Conservation (phyloP, 1,140 invertebrate species). For the Plutomurus gul region DNA sequence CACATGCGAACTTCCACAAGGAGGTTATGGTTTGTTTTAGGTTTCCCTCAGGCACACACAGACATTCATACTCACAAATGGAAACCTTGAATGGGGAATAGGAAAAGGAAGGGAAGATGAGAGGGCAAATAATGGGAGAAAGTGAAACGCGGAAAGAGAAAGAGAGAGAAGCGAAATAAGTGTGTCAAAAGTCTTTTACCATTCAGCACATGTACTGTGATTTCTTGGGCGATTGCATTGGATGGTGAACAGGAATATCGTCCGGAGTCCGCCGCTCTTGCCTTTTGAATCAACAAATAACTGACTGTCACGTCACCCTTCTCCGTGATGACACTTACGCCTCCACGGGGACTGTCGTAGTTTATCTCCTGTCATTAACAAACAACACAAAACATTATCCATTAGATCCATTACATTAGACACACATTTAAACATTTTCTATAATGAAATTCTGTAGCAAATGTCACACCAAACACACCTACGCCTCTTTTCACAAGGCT, state of each 20-base stretch:
- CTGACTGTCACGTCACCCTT: constrained; percentile 57
- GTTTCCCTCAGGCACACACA: constrained; percentile 15
- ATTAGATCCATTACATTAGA: background rate
- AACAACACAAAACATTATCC: background rate
- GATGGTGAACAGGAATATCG: constrained; percentile 63
- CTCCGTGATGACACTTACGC: constrained; percentile 58
- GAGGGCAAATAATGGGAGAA: background rate
- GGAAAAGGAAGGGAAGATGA: background rate
- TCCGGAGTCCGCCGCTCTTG: constrained; percentile 75
- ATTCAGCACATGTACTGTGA: constrained; percentile 86
- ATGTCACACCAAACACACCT: no score
- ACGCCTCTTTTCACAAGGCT: background rate
- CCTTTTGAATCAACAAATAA: constrained; percentile 69
- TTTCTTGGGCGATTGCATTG: constrained; percentile 75
- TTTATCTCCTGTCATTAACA: constrained; percentile 56
- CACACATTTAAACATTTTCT: background rate
- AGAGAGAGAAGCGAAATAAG: background rate
- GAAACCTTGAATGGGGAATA: background rate
- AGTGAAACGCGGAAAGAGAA: background rate
- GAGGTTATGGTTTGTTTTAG: constrained; percentile 17
- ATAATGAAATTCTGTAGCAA: no score
- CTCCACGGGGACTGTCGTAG: constrained; percentile 58
- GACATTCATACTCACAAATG: background rate
- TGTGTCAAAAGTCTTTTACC: constrained; percentile 66
- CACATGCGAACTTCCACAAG: constrained; percentile 3